phyloP scores from a whole-genome alignment of 2,113 vertebrate genomes.

The Manacus vitellinus region DNA sequence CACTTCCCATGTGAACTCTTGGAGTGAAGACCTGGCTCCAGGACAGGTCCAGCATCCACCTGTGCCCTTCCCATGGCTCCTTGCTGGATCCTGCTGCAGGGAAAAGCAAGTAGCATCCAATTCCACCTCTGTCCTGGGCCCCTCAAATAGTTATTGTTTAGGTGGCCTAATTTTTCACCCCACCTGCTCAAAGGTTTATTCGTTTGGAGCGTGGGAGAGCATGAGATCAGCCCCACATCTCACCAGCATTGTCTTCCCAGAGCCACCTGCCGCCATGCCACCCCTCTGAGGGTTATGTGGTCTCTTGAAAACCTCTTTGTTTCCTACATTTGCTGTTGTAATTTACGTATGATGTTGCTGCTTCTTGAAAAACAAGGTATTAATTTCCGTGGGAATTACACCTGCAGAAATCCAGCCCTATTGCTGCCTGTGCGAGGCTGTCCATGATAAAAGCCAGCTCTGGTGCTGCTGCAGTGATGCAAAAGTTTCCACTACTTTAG shows the following conservation, averaged over 20 bases:
- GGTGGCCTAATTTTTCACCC: background rate
- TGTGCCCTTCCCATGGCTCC: background rate
- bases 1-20: rapidly evolving
- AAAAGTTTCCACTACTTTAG: background rate
- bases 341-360: background rate
- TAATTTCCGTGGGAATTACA: constrained; percentile 52
- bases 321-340: constrained; percentile 42
- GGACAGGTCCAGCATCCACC: background rate
- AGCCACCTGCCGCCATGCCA: rapidly evolving
- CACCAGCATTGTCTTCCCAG: background rate
- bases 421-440: background rate
- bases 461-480: rapidly evolving
- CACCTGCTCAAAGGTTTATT: background rate
- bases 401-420: constrained; percentile 21
- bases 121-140: background rate
- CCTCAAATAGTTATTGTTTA: background rate
- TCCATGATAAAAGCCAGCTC: background rate
- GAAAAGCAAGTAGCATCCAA: background rate
- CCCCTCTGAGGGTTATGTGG: background rate
- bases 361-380: constrained; percentile 42
- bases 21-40: background rate
- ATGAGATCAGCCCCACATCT: background rate
- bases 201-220: background rate
- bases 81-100: background rate
- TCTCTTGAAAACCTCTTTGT: constrained; percentile 33